phyloP scores from a whole-genome alignment of 2,797 vertebrate species.

The Notamacropus eugenii region DNA sequence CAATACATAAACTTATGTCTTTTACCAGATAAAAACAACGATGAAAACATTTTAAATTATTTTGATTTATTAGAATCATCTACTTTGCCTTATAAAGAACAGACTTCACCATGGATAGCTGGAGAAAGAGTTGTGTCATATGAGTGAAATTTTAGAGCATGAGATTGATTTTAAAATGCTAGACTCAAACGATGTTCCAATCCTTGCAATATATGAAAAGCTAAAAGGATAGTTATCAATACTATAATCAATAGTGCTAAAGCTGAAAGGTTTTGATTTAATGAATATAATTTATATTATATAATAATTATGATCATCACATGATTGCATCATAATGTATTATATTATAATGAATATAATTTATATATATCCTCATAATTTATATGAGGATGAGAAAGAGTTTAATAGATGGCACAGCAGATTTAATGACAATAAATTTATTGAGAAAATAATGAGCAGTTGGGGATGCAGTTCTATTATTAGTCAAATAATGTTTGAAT shows the following conservation, averaged over 20 bases:
- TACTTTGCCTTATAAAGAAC: conserved; percentile 57
- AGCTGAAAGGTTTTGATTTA: conserved; percentile 48
- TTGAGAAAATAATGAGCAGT: conserved; percentile 39
- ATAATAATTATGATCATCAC: no score
- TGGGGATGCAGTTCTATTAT: conserved; percentile 39
- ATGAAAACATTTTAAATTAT: conserved; percentile 56
- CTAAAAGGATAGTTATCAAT: conserved; percentile 32
- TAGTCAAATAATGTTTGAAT: conserved; percentile 52
- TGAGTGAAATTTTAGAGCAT: conserved; percentile 51
- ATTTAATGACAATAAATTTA: conserved; percentile 50
- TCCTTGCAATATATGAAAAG: conserved; percentile 54
- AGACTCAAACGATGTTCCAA: conserved; percentile 40
- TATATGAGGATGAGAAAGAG: conserved; percentile 48
- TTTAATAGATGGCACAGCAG: conserved; percentile 44
- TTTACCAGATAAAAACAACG: conserved; percentile 30
- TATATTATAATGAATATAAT: no score
- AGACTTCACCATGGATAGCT: conserved; percentile 44
- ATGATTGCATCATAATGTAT: no score
- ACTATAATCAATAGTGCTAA: conserved; percentile 39
- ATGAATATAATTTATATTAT: conserved; percentile 41
- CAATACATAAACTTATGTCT: conserved; percentile 42
- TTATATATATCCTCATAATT: not conserved
- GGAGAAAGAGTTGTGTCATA: conserved; percentile 48
- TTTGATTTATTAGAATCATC: conserved; percentile 59
- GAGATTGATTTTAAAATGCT: conserved; percentile 46